Base-by-base conservation (phyloP, 2,797 vertebrate genomes). In the Halcyon smyrnensis region DNA sequence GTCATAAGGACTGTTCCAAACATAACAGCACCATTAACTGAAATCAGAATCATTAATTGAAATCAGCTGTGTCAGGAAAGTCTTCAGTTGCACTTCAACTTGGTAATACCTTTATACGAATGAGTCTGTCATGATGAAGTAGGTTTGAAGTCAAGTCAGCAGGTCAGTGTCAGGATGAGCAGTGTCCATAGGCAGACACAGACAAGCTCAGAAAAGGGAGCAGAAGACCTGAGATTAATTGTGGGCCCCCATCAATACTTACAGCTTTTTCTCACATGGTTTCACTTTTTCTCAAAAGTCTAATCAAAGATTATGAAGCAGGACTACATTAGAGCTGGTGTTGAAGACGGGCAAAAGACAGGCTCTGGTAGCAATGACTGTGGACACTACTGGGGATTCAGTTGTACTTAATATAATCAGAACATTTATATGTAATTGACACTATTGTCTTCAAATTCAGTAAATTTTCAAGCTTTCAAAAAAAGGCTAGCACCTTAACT, bases 151-250 rank as follows among this genome's bases (percentile, higher is more conserved):
- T 20, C 11, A 39, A 32, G 34, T 53, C 79, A 64, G 34, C 37
- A 64, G 45, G 34, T 24, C 34, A 11, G 15, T 6, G 9, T 41
- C 30, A 12, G 23, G n/a, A n/a, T 41, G 45, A 59, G 45, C 56
- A 24, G 9, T 1, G 0, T 10, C 43, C 36, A 5, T 7, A n/a
- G 39, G 57, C 30, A 14, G 48, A 37, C 24, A 9, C 27, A 37
- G 67, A 12, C 12, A 3, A 20, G 30, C 53, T 67, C 53, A 27
- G n/a, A 50, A 17, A 8, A 79, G 32, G 39, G 11, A 43, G 59
- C 32, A n/a, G 69, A 62, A 46, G 57, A 5, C 10, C 25, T 13
- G 17, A 17, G n/a, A 37, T 18, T 67, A 50, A 32, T 43, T 51
- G 28, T 43, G 51, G 28, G 18, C 12, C 9, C 17, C 54, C 54